Evolutionary conservation across 2,888 invertebrate genomes (phyloP), one percentile per base, ranked within the genome.

Genomic region (Heterodera filipjevi): DNA sequence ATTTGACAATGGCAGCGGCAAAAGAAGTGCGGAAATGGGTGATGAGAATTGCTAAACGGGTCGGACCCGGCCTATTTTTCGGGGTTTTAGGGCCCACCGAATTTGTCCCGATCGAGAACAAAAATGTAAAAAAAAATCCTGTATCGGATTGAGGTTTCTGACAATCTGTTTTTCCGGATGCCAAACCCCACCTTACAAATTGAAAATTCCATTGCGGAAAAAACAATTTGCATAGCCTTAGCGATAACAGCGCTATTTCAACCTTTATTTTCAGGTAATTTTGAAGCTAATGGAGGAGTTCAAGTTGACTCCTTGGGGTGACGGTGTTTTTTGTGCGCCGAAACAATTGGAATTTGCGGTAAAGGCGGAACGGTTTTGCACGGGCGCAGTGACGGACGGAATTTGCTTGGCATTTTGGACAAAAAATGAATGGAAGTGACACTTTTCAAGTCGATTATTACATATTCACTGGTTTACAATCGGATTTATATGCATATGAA

Each of bases 331-430:
- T 27, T 73, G 73, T 27, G 73, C 73, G 12, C n/a, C 76, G n/a
- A 76, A 71, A 71, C 22, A 49, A 35, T 30, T 66, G 27, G 77
- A 77, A 72, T 77, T 71, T 71, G 66, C 66, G 66, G 33, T 64
- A 19, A 49, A 53, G n/a, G 39, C 77, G 35, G 49, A 59, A 22
- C 44, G 44, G 19, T 77, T 77, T 33, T 77, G 77, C 66, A n/a
- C 71, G 27, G 77, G 77, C 19, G 77, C 49, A 66, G 77, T 77
- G 44, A 59, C 77, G 30, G 77, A 77, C 66, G 77, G 77, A 22
- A 22, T 77, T 49, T 77, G 77, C 75, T 77, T 71, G 46, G 77
- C 66, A 49, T 77, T 77, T 59, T 33, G 32, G 49, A 77, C 73
- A 44, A 22, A 74, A 53, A 19, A 5, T n/a, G 59, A 59, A n/a